Percentiles rank a stretch among this genome's conserved stretches.
phyloP scores from a whole-genome alignment of 2,113 vertebrate species.

The Mastomys natalensis region DNA sequence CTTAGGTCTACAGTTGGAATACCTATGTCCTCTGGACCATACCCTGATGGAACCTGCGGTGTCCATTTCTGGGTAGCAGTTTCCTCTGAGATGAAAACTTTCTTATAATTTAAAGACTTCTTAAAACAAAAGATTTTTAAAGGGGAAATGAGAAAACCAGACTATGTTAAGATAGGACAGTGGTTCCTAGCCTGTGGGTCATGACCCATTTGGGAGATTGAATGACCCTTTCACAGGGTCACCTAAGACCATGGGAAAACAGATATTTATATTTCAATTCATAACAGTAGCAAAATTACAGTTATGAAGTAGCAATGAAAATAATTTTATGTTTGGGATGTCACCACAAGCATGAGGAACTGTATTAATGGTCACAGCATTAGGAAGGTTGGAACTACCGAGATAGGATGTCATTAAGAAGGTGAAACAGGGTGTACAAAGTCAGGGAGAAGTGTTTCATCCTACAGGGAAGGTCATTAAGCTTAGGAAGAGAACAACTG shows the following conservation, averaged over 20 bases:
- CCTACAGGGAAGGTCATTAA: background rate
- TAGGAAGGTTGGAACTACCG: background rate
- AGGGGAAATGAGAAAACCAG: background rate
- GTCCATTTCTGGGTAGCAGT: background rate
- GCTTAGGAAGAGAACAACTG: background rate
- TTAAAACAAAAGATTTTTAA: background rate
- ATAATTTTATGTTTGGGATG: background rate
- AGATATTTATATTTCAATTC: background rate
- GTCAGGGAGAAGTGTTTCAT: background rate
- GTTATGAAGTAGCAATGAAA: background rate
- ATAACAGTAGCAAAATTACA: background rate
- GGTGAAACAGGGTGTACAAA: background rate
- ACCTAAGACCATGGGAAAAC: background rate
- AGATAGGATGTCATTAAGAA: background rate
- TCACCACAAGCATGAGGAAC: background rate
- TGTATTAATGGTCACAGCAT: background rate
- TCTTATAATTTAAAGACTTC: background rate
- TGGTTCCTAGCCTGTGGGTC: background rate
- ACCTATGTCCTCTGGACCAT: background rate
- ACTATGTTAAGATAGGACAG: background rate
- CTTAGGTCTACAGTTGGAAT: conserved; percentile 56
- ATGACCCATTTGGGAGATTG: no score
- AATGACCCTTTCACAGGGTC: background rate
- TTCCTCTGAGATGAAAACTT: background rate
- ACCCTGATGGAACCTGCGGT: background rate